Percentiles rank a stretch among this genome's conserved stretches.
phyloP scores from a whole-genome alignment of 2,888 invertebrate genomes.

The Eilema caniola region DNA sequence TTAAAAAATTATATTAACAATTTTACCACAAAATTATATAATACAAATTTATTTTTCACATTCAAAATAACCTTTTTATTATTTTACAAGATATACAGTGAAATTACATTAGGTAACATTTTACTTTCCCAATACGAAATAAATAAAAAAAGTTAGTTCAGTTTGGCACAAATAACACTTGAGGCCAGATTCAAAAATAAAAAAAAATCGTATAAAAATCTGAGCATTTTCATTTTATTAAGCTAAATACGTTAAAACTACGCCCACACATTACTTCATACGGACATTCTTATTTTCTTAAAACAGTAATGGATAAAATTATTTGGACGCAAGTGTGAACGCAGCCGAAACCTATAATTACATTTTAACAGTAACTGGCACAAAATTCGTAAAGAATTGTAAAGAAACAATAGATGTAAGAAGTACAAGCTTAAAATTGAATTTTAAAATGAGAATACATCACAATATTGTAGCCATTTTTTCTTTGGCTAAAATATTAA shows the following conservation, averaged over 20 bases:
- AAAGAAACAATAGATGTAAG: constrained; percentile 29
- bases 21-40: constrained; percentile 61
- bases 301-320: constrained; percentile 25
- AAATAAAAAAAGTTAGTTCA: constrained; percentile 60
- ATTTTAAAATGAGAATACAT: constrained; percentile 14
- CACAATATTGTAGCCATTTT: not conserved
- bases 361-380: constrained; percentile 79
- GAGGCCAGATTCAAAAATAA: constrained; percentile 59
- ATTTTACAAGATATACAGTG: constrained; percentile 73
- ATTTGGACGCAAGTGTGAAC: constrained; percentile 27
- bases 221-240: constrained; percentile 70
- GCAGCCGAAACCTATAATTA: constrained; percentile 44
- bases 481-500: constrained; percentile 6
- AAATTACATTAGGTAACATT: constrained; percentile 75
- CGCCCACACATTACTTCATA: constrained; percentile 28
- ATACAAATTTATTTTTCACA: constrained; percentile 64
- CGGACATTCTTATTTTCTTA: constrained; percentile 25
- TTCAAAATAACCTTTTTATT: constrained; percentile 57
- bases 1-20: constrained; percentile 75
- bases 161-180: constrained; percentile 76
- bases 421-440: constrained; percentile 27
- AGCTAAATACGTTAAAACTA: constrained; percentile 43
- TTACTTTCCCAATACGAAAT: constrained; percentile 66
- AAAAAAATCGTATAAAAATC: constrained; percentile 50
- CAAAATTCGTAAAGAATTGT: constrained; percentile 75